Evolutionary conservation across 23 tunicate genomes (phyloP).

Genomic region (Styela clava): DNA sequence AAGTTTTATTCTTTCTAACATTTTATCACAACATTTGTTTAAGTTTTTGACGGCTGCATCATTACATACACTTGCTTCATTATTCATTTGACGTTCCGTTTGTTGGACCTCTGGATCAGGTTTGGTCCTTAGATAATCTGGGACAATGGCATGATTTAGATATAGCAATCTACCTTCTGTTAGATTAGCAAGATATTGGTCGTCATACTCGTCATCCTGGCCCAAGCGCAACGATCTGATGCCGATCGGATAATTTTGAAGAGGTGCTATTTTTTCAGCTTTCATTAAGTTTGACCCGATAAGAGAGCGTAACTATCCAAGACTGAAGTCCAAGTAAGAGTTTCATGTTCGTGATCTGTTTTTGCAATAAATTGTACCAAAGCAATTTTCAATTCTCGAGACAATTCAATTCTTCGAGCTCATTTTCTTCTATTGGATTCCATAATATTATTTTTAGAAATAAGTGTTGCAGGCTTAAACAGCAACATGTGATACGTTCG

Average conservation of each 20-base stretch:
- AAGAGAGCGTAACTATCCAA: conserved; percentile 72
- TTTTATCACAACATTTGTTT: conserved; percentile 60
- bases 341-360: conserved; percentile 55
- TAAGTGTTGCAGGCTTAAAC: too few species aligned
- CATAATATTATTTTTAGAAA: too few species aligned
- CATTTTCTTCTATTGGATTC: conserved; percentile 47
- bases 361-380: conserved; percentile 64
- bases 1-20: conserved; percentile 56
- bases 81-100: conserved; percentile 50
- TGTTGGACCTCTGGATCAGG: conserved; percentile 88
- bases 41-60: conserved; percentile 48
- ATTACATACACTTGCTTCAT: conserved; percentile 35
- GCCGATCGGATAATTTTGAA: conserved; percentile 69
- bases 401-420: conserved; percentile 37
- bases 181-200: conserved; percentile 45
- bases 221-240: conserved; percentile 53
- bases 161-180: conserved; percentile 62
- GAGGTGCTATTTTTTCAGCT: conserved; percentile 71
- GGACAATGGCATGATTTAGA: conserved; percentile 82
- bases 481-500: too few species aligned
- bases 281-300: conserved; percentile 65
- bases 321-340: conserved; percentile 80
- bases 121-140: conserved; percentile 89
- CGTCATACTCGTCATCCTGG: conserved; percentile 79
- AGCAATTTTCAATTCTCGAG: conserved; percentile 57